Conservation (phyloP, 2,888 invertebrate species). For the Eupithecia subfuscata region DNA sequence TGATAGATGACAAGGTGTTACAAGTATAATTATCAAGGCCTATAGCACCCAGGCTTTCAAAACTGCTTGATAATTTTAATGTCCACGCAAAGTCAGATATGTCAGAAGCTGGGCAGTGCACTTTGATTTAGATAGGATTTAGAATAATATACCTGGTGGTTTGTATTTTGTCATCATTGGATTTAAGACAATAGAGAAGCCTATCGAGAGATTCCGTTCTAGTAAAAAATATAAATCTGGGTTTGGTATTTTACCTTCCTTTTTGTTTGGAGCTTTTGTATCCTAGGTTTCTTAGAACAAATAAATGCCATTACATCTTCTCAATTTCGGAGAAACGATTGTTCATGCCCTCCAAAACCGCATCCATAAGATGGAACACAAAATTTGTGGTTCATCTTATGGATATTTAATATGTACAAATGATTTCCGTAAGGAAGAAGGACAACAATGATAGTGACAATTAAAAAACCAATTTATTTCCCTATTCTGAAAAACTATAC, state of each 20-base stretch:
- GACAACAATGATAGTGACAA: not conserved
- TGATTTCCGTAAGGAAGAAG: not conserved
- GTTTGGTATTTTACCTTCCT: not conserved
- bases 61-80: constrained; percentile 21
- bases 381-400: no score
- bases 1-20: constrained; percentile 30
- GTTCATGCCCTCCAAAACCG: not conserved
- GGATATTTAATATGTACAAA: not conserved
- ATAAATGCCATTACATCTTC: not conserved
- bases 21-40: constrained; percentile 26
- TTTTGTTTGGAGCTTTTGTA: not conserved
- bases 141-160: not conserved
- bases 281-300: not conserved
- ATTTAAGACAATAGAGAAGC: not conserved
- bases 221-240: not conserved
- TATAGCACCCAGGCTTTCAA: constrained; percentile 21
- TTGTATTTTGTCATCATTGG: not conserved
- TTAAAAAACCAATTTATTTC: not conserved
- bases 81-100: constrained; percentile 13
- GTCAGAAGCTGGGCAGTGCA: not conserved
- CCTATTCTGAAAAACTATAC: not conserved
- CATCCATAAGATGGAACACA: not conserved
- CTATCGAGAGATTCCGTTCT: not conserved
- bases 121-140: constrained; percentile 2
- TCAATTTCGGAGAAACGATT: no score